A percentile compares a stretch with the other conserved stretches of the same genome.
Conservation (phyloP, 2,888 invertebrate genomes). For the Lepetodrilus schrolli region DNA sequence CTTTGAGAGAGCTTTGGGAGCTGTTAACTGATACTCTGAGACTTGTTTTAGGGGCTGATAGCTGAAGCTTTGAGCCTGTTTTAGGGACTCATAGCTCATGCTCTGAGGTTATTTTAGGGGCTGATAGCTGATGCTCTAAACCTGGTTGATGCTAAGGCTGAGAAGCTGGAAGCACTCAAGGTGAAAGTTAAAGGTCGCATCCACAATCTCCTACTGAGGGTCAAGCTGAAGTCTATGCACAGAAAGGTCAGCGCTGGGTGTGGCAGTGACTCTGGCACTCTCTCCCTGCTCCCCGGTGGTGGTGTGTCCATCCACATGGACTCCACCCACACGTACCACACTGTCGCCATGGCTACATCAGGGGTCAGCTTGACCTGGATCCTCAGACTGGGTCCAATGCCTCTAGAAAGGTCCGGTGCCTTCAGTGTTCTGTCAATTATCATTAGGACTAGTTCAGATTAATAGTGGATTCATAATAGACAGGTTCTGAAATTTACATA, state of each 20-base stretch:
- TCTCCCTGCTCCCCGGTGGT: neutral
- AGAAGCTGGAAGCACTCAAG: neutral
- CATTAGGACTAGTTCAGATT: no score
- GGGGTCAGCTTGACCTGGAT: neutral
- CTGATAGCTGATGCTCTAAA: neutral
- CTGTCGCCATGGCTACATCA: neutral
- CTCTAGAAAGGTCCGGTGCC: neutral
- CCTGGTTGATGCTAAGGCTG: neutral
- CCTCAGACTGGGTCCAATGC: neutral
- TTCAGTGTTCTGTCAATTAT: no score
- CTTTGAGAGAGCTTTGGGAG: no score
- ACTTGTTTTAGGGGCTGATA: no score
- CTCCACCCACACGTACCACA: neutral
- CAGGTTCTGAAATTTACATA: no score
- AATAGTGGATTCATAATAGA: no score
- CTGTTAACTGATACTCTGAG: no score
- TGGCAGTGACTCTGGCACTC: neutral
- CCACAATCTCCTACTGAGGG: constrained; percentile 7
- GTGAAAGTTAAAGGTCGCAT: neutral
- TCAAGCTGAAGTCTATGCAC: constrained; percentile 1
- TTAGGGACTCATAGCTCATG: no score
- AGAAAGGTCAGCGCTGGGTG: constrained; percentile 3
- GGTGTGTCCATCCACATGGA: neutral
- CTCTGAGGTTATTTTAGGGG: no score
- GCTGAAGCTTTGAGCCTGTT: no score